Conservation (phyloP, 2,797 vertebrate genomes). For the Labeo calbasu region DNA sequence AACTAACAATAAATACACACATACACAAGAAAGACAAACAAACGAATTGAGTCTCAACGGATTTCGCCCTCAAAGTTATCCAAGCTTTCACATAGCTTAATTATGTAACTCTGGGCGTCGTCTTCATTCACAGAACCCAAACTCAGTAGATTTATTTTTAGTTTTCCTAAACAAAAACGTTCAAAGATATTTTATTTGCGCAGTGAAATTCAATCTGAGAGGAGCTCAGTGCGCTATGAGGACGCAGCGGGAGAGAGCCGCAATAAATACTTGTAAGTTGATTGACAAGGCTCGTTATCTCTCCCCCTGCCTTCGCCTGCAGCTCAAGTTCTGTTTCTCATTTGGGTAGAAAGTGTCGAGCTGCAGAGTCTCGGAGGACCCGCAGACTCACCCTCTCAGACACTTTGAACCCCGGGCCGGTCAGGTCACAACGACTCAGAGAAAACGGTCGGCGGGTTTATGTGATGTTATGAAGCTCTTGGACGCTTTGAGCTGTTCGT, state of each 20-base stretch:
- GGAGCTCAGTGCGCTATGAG: not conserved
- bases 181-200: not conserved
- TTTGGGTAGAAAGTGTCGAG: constrained; percentile 37
- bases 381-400: constrained; percentile 19
- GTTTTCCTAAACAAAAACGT: constrained; percentile 4
- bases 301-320: constrained; percentile 13
- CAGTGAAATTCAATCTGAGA: not conserved
- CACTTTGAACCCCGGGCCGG: constrained; percentile 25
- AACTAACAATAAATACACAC: not conserved
- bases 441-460: not conserved
- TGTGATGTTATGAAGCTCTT: not conserved
- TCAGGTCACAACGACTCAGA: not conserved
- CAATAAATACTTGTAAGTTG: constrained; percentile 28
- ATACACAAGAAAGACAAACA: not conserved
- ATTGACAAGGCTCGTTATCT: constrained; percentile 45
- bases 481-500: not conserved
- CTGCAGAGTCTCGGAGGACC: constrained; percentile 16
- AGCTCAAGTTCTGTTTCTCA: constrained; percentile 47
- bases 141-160: not conserved
- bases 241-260: constrained; percentile 15
- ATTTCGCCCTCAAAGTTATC: not conserved
- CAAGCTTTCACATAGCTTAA: not conserved
- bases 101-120: not conserved
- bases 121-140: not conserved
- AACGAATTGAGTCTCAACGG: not conserved